Base-by-base conservation (phyloP, 2,113 vertebrate genomes). In the Suricata suricatta region DNA sequence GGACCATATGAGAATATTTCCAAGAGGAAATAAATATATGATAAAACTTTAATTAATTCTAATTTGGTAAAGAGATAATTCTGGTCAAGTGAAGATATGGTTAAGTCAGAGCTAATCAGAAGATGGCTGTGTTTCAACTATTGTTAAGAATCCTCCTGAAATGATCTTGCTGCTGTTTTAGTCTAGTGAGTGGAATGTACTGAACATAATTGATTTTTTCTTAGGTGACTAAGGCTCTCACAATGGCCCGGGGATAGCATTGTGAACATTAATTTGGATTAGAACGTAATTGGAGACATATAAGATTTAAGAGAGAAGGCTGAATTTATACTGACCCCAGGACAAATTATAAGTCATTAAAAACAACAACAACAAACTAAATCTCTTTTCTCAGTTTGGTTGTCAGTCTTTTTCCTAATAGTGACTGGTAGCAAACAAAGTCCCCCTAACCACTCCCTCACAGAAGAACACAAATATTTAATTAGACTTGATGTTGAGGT, bases 201-300 rank as follows among this genome's bases (percentile, higher is more conserved):
- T 91, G 52, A 88, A 29, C 19, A 79, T 52, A 90, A 92, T 25
- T 95, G 92, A 95, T 93, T 90, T 95, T 96, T 90, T 92, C 69
- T 84, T 88, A 66, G 84, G 54, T 74, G 47, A 92, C 68, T 83
- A 68, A 82, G 16, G 57, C n/a, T 85, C 13, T 96, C 33, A 68
- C 47, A 81, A 54, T n/a, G 64, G 82, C 82, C 47, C 33, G 64
- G 47, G 88, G 76, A 72, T 76, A n/a, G 88, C 38, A 31, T 16
- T 60, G 80, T 85, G 82, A 96, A 63, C 64, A 89, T 86, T 38
- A 81, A 44, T 96, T 88, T 77, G 44, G 83, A 35, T 47, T 54
- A 63, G 15, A 52, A 54, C 17, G 5, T 90, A 94, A 83, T 31
- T 86, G 72, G 47, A 88, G 52, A 95, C 15, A 93, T 33, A 25